Conservation (phyloP, 2,113 vertebrate species). For the Lanius collurio region DNA sequence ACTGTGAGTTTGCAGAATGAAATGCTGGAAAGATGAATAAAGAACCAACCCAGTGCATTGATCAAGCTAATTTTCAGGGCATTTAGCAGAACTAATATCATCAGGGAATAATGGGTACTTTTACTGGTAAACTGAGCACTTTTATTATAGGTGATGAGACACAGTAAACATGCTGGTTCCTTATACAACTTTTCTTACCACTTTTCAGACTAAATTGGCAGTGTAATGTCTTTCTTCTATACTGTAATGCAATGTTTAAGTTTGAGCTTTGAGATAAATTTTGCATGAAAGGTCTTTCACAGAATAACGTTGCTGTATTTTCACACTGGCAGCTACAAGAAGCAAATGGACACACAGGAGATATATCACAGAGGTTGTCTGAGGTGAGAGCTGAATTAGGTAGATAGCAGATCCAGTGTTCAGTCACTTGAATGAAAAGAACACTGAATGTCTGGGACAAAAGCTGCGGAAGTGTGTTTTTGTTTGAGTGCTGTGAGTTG, state of each 20-base stretch:
- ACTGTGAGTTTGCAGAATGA: neutral
- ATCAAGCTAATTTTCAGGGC: neutral
- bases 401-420: neutral
- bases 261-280: neutral
- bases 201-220: neutral
- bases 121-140: neutral
- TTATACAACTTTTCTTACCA: neutral
- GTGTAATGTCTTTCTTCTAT: neutral
- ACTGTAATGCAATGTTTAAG: neutral
- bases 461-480: neutral
- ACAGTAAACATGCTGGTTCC: neutral
- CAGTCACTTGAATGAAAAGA: neutral
- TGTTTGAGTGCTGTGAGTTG: neutral
- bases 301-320: neutral
- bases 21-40: neutral
- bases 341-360: neutral
- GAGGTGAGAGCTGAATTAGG: constrained; percentile 15
- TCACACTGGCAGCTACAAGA: neutral
- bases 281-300: neutral
- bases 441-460: neutral
- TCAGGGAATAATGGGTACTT: neutral
- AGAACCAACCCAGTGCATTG: neutral
- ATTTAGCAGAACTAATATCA: neutral
- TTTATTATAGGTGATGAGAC: neutral
- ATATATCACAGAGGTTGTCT: neutral